A percentile compares a stretch with the other conserved stretches of the same genome.
phyloP scores from a whole-genome alignment of 2,888 invertebrate species.

The Palloptera scutellata region DNA sequence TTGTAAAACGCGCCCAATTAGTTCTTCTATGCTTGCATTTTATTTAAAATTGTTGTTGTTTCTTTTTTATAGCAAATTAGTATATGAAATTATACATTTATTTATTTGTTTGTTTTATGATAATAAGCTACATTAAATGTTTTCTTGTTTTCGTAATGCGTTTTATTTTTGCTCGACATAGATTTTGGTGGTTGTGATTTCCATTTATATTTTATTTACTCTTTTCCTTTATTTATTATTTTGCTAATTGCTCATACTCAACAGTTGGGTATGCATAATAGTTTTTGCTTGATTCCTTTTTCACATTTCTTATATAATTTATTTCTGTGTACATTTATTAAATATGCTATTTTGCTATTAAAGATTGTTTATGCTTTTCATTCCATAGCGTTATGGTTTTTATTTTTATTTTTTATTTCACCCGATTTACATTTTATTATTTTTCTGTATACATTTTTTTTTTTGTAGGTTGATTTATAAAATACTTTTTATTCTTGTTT shows the following conservation, averaged over 20 bases:
- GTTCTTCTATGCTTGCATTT: neutral
- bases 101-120: conserved; percentile 32
- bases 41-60: conserved; percentile 28
- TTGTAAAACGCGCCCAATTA: no score
- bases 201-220: conserved; percentile 45
- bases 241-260: conserved; percentile 15
- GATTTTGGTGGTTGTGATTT: conserved; percentile 60
- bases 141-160: conserved; percentile 39
- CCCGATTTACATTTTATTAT: conserved; percentile 10
- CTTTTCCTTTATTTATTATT: conserved; percentile 34
- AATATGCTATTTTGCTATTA: conserved; percentile 26
- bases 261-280: conserved; percentile 46
- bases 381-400: conserved; percentile 18
- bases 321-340: conserved; percentile 27
- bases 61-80: conserved; percentile 55
- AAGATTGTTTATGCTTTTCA: conserved; percentile 23
- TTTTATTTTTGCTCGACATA: conserved; percentile 53
- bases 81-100: conserved; percentile 53
- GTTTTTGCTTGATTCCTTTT: conserved; percentile 19
- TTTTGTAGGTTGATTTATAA: neutral
- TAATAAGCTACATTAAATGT: conserved; percentile 49
- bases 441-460: neutral
- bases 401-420: conserved; percentile 9
- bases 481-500: neutral
- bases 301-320: conserved; percentile 19